Percentiles rank a stretch among this genome's conserved stretches.
These are phyloP conservation scores for Dilophus febrilis DNA, from an alignment of 2,888 invertebrate genomes.

Conservation along the genomic window DNA sequence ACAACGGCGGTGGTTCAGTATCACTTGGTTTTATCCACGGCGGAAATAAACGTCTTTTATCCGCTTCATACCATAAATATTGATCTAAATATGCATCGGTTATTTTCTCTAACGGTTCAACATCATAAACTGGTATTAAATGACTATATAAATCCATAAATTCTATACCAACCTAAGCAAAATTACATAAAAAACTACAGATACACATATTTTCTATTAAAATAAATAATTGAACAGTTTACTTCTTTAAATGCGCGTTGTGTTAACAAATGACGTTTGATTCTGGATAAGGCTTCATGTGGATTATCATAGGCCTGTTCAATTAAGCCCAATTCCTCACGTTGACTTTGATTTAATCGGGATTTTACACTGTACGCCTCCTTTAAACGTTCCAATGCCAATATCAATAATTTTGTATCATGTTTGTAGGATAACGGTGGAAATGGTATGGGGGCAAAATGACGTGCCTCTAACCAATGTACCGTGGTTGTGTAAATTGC, in stretches of 20 bases:
- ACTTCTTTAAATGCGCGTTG: slow-evolving; percentile 98
- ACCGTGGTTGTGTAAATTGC: slow-evolving; percentile 99
- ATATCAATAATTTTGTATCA: slow-evolving; percentile 93
- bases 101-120: slow-evolving; percentile 97
- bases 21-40: slow-evolving; percentile 99
- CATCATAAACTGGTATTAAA: slow-evolving; percentile 96
- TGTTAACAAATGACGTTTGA: slow-evolving; percentile 96
- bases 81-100: slow-evolving; percentile 99
- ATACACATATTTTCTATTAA: too few species aligned
- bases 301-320: slow-evolving; percentile 99
- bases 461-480: slow-evolving; percentile 95
- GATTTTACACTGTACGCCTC: slow-evolving; percentile 98
- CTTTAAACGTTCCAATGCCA: slow-evolving; percentile 89
- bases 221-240: too few species aligned
- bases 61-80: slow-evolving; percentile 98
- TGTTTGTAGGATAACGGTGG: slow-evolving; percentile 99
- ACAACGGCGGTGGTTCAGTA: slow-evolving; percentile 82
- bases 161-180: slow-evolving; percentile 87
- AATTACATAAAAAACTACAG: slow-evolving; percentile 8
- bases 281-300: slow-evolving; percentile 95
- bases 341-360: slow-evolving; percentile 92
- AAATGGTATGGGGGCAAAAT: slow-evolving; percentile 99
- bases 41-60: slow-evolving; percentile 89
- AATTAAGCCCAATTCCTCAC: slow-evolving; percentile 95
- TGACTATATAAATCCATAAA: slow-evolving; percentile 99